These are phyloP conservation scores for Drosophila micromelanica DNA, from an alignment of 1,140 invertebrate genomes.

Conservation along the genomic window DNA sequence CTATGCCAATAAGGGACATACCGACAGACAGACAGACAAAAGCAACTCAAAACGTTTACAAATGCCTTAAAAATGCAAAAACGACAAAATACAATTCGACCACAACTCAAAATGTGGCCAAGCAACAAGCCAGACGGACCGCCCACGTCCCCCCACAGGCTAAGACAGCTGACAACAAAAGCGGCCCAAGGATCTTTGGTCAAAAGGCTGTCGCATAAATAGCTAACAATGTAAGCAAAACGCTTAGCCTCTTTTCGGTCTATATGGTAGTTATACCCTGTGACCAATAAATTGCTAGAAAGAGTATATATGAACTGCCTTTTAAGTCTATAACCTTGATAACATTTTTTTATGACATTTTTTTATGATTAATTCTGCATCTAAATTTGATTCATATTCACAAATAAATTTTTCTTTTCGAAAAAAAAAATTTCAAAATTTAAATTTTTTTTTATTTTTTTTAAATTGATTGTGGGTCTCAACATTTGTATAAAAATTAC, in stretches of 20 bases:
- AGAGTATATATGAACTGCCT: not conserved
- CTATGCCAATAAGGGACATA: slow-evolving; percentile 54
- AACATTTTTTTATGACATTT: too few species aligned
- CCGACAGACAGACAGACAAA: slow-evolving; percentile 15
- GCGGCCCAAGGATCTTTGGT: not conserved
- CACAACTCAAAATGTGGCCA: slow-evolving; percentile 69
- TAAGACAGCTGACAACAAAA: not conserved
- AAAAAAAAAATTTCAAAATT: too few species aligned
- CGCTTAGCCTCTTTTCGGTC: slow-evolving; percentile 43
- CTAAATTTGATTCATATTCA: too few species aligned
- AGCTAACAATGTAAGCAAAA: slow-evolving; percentile 59
- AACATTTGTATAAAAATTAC: not conserved
- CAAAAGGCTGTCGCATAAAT: slow-evolving; percentile 41
- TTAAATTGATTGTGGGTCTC: not conserved
- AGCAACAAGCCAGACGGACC: slow-evolving; percentile 20
- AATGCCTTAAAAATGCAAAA: slow-evolving; percentile 43
- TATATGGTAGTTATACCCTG: slow-evolving; percentile 16
- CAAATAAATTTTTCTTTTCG: too few species aligned
- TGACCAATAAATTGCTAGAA: not conserved
- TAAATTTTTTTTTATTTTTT: not conserved
- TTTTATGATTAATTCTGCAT: too few species aligned
- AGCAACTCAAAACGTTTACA: slow-evolving; percentile 20
- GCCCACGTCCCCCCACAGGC: not conserved
- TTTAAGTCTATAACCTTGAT: not conserved
- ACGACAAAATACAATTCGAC: slow-evolving; percentile 66